These are phyloP conservation scores for Coccyzus lansbergi DNA, from an alignment of 2,797 vertebrate genomes.

Conservation along the genomic window DNA sequence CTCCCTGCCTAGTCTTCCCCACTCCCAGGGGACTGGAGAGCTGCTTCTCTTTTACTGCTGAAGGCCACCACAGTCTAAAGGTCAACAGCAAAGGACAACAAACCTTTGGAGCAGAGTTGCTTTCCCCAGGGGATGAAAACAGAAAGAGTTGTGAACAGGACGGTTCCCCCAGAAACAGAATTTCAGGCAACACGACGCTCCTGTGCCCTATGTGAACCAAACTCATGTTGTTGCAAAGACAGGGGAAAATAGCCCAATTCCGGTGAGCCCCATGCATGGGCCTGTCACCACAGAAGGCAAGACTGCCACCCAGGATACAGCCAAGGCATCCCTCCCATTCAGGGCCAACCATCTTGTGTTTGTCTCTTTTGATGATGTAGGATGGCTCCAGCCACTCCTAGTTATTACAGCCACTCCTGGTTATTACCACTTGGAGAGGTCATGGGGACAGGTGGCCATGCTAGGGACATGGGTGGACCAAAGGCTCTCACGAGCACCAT, in stretches of 20 bases:
- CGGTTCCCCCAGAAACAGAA: background rate
- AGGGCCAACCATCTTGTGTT: rapidly evolving
- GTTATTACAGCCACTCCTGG: background rate
- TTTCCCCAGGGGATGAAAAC: background rate
- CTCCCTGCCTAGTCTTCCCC: background rate
- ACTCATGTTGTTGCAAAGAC: background rate
- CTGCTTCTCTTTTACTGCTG: background rate
- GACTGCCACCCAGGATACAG: background rate
- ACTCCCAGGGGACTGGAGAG: background rate
- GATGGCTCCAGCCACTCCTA: background rate
- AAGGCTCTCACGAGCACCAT: background rate
- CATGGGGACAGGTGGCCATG: rapidly evolving
- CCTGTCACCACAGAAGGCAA: background rate
- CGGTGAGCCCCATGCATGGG: rapidly evolving
- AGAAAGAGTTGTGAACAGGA: background rate
- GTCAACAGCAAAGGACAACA: slow-evolving; percentile 23
- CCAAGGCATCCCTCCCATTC: background rate
- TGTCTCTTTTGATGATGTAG: background rate
- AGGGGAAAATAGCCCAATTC: background rate
- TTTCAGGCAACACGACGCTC: background rate
- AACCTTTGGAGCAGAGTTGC: slow-evolving; percentile 39
- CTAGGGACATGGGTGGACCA: background rate
- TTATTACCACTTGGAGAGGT: background rate
- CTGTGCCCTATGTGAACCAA: rapidly evolving
- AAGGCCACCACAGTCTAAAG: slow-evolving; percentile 10